Base-by-base conservation (phyloP, 2,797 vertebrate species). In the Hipposideros larvatus region DNA sequence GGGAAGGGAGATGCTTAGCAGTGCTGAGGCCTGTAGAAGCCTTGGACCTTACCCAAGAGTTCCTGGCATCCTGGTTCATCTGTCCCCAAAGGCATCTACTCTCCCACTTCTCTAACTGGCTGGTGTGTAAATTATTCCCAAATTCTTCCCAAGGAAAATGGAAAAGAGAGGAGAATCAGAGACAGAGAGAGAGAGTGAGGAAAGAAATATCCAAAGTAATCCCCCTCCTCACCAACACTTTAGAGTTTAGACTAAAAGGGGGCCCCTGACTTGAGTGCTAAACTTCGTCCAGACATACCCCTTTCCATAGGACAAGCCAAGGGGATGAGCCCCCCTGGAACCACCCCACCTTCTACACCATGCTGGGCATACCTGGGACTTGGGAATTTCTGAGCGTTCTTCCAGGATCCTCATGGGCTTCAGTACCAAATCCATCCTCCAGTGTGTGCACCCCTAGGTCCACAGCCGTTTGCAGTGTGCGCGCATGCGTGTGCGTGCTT, bases 21-120 rank as follows among this genome's bases (percentile, higher is more conserved):
- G 85, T 75, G 73, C 79, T 7, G 2, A 63, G 57, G 51, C 24
- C 65, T 43, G 84, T 65, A 71, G 83, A 94, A 66, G 51, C n/a
- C 73, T 95, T 95, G 93, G 85, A 75, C 7, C 37, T 75, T 48
- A 91, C 87, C 53, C 94, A 84, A 90, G 95, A 43, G 75, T 65
- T 94, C 75, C 75, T 87, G 92, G 92, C 87, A 71, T 85, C 84
- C 70, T 87, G 61, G 75, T 65, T 86, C 87, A 41, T 80, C 46
- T 82, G 75, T 80, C 75, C 88, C 74, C 48, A 26, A 75, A 87
- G 59, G 61, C 46, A 57, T 79, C 89, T 46, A 15, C 46, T 70
- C 75, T 90, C 80, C 53, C 59, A 57, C 15, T 79, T 87, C 86
- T 87, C 57, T 65, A 53, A 84, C 77, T 31, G 13, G 37, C 65